phyloP scores from a whole-genome alignment of 2,113 vertebrate species.

The Gymnocephalus cernua region DNA sequence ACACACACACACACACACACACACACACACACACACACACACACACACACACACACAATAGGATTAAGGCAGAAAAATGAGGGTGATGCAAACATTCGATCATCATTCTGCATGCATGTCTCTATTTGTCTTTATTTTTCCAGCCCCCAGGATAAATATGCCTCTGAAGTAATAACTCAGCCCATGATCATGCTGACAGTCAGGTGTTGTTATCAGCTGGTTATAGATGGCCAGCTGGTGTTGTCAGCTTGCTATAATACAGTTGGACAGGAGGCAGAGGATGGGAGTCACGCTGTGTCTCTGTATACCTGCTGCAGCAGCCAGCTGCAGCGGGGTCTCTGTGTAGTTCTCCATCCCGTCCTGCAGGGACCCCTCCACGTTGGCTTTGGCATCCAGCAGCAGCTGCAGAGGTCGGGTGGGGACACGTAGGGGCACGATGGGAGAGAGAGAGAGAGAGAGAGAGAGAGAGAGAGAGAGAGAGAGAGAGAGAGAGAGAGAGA shows the following conservation, averaged over 20 bases:
- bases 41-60: not conserved
- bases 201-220: conserved; percentile 49
- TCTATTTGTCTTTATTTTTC: conserved; percentile 47
- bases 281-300: conserved; percentile 29
- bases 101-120: conserved; percentile 23
- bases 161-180: conserved; percentile 29
- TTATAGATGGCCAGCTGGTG: conserved; percentile 33
- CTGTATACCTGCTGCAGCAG: conserved; percentile 92
- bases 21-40: not conserved
- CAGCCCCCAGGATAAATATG: conserved; percentile 20
- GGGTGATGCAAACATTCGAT: not conserved
- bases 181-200: conserved; percentile 42
- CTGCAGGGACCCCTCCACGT: conserved; percentile 96
- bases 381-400: conserved; percentile 94
- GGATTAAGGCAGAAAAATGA: conserved; percentile 1
- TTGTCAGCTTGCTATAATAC: conserved; percentile 18
- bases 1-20: not conserved
- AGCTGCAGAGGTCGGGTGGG: conserved; percentile 84
- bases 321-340: conserved; percentile 96
- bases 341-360: conserved; percentile 98
- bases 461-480: conserved; percentile 5
- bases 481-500: conserved; percentile 8
- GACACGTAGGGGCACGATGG: conserved; percentile 1
- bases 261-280: conserved; percentile 38
- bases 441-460: not conserved